Base-by-base conservation (phyloP, 35 echinoderm and acorn worm genomes). In the Lytechinus variegatus region DNA sequence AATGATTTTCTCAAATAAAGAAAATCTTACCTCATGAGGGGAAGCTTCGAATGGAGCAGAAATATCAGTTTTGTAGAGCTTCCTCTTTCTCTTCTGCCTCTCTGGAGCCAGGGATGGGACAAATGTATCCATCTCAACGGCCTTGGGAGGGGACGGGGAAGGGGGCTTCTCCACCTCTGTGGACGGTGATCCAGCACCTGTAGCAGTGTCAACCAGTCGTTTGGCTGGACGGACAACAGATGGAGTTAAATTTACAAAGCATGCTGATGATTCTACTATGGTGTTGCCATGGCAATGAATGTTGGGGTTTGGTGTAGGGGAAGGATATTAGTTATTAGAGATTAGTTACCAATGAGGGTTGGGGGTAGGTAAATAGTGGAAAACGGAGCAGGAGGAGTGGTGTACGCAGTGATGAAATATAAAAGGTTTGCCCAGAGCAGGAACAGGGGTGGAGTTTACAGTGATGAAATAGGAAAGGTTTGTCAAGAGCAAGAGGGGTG, bases 51-150 rank as follows among this genome's bases (percentile, higher is more conserved):
- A 99, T n/a, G 98, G 98, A 12, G 95, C 93, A 27, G 98, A 99
- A 58, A 99, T 99, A 60, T 99, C 98, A 0, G 96, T 99, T 95
- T 99, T 99, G 55, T 96, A 97, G 4, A 99, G 97, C 88, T 96
- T 97, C 92, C 97, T 96, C 92, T 97, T 99, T 8, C 95, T 94
- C 27, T 93, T 95, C 58, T 95, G 96, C 44, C 88, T 87, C 21
- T 97, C 97, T 8, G 92, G 56, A 2, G n/a, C 52, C 66, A 54
- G 52, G 54, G 92, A 19, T 53, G 71, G 53, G 12, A 96, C 54
- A 27, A 53, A 54, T n/a, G 92, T 29, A 54, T 58, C 52, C 28
- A 96, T 87, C 29, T 96, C 96, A 3, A 95, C 94, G 21, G 94
- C 52, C 61, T 94, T 93, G 2, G 98, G 95, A 3, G 97, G 97